Conservation (phyloP, 2,113 vertebrate genomes). For the Elachura formosa region DNA sequence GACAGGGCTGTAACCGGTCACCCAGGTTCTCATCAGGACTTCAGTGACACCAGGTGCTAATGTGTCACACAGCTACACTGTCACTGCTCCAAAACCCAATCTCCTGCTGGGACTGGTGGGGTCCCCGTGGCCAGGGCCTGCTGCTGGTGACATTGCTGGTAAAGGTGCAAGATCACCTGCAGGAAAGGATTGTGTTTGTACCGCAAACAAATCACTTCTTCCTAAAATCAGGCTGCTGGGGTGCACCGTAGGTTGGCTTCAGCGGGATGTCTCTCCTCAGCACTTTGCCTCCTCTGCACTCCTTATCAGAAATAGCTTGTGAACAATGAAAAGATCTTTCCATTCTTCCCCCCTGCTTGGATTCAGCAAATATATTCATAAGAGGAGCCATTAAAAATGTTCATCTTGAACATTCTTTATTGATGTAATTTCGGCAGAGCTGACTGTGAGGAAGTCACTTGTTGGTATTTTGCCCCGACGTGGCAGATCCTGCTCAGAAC, state of each 20-base stretch:
- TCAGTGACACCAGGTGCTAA: not conserved
- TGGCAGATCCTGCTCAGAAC: not conserved
- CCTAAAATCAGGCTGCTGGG: not conserved
- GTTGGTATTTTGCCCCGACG: constrained; percentile 25
- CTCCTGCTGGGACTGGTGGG: not conserved
- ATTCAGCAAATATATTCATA: not conserved
- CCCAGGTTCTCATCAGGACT: not conserved
- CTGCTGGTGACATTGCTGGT: not conserved
- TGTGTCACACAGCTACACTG: not conserved
- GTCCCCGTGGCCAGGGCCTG: not conserved
- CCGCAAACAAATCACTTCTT: not conserved
- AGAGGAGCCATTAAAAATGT: not conserved
- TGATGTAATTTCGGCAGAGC: not conserved
- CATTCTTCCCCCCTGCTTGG: not conserved
- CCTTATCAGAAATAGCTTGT: constrained; percentile 4
- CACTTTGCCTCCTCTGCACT: not conserved
- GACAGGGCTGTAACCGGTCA: not conserved
- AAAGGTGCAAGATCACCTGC: not conserved
- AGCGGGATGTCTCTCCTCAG: not conserved
- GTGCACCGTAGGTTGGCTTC: not conserved
- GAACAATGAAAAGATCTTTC: constrained; percentile 23
- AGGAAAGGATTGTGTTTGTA: not conserved
- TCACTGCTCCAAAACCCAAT: not conserved
- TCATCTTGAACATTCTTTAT: not conserved
- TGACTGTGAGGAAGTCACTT: not conserved